These are phyloP conservation scores for Drosophila watanabei DNA, from an alignment of 1,140 invertebrate genomes.

Conservation along the genomic window DNA sequence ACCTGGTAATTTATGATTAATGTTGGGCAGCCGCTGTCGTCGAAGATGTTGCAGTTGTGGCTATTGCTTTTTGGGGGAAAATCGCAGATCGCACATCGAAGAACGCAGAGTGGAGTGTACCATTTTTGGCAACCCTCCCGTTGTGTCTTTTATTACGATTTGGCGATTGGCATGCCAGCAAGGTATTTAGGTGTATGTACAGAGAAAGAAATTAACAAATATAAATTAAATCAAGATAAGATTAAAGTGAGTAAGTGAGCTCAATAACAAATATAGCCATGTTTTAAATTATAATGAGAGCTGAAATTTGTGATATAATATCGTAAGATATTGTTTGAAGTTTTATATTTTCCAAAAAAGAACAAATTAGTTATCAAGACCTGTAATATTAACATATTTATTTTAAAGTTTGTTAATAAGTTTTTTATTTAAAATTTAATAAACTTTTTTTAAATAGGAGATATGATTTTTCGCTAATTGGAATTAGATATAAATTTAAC, in stretches of 20 bases:
- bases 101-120: slow-evolving; percentile 56
- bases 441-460: not conserved
- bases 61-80: slow-evolving; percentile 31
- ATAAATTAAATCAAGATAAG: not conserved
- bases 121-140: slow-evolving; percentile 81
- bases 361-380: not conserved
- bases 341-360: not conserved
- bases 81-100: slow-evolving; percentile 36
- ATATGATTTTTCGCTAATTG: not conserved
- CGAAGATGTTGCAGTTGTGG: slow-evolving; percentile 45
- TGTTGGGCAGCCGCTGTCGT: slow-evolving; percentile 67
- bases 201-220: not conserved
- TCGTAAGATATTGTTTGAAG: too few relatives aligned
- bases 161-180: slow-evolving; percentile 26
- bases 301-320: too few relatives aligned
- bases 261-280: not conserved
- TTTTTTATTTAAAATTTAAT: not conserved
- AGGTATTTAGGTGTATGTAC: slow-evolving; percentile 5
- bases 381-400: not conserved
- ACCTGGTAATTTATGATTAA: slow-evolving; percentile 84
- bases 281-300: not conserved
- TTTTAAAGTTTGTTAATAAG: not conserved
- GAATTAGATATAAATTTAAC: not conserved
- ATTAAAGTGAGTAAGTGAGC: too few relatives aligned
- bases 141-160: slow-evolving; percentile 77